Base-by-base conservation (phyloP, 2,888 invertebrate species). In the Iselma pallidipennis region DNA sequence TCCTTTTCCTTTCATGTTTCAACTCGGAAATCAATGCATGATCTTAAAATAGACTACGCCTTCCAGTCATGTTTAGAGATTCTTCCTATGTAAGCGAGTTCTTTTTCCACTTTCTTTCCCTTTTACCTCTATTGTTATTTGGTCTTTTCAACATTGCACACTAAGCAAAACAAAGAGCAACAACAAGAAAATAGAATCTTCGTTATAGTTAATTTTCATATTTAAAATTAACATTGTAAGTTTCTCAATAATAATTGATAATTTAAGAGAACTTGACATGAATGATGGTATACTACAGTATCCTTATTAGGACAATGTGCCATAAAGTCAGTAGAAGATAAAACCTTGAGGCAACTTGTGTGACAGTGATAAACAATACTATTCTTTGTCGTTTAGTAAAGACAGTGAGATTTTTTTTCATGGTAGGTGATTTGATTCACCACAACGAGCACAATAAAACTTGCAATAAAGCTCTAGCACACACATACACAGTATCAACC, bases 321-420 rank as follows among this genome's bases (percentile, higher is more conserved):
- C 59, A 56, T 63, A 59, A 59, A 63, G 59, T 59, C 52, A 14
- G 53, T 50, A 53, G 59, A 59, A 56, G 59, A 63, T 49, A 49
- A 51, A 29, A 16, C 19, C 56, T 48, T 48, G 2, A 21, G 63
- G 59, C 55, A 49, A 33, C 53, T 59, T 56, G 59, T 59, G 59
- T 56, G 63, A 53, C 56, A 50, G 49, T 57, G 49, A 59, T 56
- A 59, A 56, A 63, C 63, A 63, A 50, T 23, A 26, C 25, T 55
- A 37, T 56, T 53, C 54, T 14, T 61, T 55, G 14, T 55, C 19
- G 37, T 58, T 12, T 19, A 48, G 52, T 52, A 31, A 31, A 55
- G 55, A 61, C 21, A 49, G 26, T n/a, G 49, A 37, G 56, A 52
- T 26, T 51, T 58, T 51, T 55, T 51, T 51, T 51, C 6, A 16